phyloP scores from a whole-genome alignment of 2,113 vertebrate genomes.

The Globicephala melas region DNA sequence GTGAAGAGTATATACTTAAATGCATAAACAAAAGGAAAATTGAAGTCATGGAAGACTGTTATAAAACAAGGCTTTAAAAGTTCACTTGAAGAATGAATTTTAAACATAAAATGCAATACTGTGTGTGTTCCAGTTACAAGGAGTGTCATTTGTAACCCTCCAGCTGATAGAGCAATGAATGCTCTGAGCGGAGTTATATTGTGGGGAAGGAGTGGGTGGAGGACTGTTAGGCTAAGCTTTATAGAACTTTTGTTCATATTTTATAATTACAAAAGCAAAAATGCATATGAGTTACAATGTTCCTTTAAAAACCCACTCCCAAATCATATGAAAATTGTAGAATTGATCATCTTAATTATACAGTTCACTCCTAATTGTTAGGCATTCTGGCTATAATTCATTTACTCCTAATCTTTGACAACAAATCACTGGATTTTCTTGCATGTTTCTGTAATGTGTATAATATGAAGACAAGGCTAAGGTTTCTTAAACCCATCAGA shows the following conservation, averaged over 20 bases:
- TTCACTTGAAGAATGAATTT: slow-evolving; percentile 59
- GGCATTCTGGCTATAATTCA: slow-evolving; percentile 61
- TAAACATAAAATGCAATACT: slow-evolving; percentile 36
- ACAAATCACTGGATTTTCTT: slow-evolving; percentile 49
- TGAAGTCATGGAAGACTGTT: background rate
- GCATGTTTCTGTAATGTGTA: slow-evolving; percentile 26
- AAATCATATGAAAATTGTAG: slow-evolving; percentile 43
- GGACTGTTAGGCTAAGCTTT: background rate
- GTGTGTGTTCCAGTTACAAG: background rate
- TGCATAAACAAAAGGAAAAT: background rate
- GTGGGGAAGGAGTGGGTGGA: background rate
- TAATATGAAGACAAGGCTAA: background rate
- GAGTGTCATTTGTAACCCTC: slow-evolving; percentile 12
- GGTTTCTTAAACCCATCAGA: background rate
- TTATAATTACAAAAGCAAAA: slow-evolving; percentile 35
- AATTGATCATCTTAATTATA: slow-evolving; percentile 56
- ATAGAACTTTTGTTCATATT: slow-evolving; percentile 32
- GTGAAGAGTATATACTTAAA: background rate
- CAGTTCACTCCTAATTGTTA: slow-evolving; percentile 23
- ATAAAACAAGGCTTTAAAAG: background rate
- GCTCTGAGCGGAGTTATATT: slow-evolving; percentile 48
- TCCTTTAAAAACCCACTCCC: slow-evolving; percentile 21
- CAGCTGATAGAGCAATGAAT: slow-evolving; percentile 24
- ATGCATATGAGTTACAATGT: background rate
- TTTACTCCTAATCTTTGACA: slow-evolving; percentile 64